These are phyloP conservation scores for Porites divaricata DNA, from an alignment of 92 coral and sea anemone species.

Conservation along the genomic window DNA sequence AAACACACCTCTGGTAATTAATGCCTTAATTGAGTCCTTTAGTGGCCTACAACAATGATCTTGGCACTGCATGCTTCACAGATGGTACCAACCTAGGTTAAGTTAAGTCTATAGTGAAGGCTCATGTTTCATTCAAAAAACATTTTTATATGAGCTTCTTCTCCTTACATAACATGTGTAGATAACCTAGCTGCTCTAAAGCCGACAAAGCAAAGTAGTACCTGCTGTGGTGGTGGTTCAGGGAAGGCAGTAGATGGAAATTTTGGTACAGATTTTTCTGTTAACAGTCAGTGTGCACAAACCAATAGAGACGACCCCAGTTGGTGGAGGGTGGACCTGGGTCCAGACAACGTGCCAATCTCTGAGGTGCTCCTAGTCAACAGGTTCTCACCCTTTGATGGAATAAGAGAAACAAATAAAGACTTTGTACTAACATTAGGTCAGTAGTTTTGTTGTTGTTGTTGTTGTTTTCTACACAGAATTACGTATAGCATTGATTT, in stretches of 20 bases:
- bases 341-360: background rate
- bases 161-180: background rate
- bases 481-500: too few species aligned
- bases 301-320: background rate
- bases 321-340: conserved; percentile 24
- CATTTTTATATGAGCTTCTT: too few species aligned
- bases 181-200: background rate
- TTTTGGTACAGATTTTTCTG: background rate
- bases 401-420: background rate
- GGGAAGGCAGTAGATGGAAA: background rate
- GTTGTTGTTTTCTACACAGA: too few species aligned
- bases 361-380: background rate
- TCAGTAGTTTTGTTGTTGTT: background rate
- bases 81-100: too few species aligned
- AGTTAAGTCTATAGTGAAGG: too few species aligned
- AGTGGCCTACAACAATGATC: too few species aligned
- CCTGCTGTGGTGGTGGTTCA: background rate
- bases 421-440: conserved; percentile 5
- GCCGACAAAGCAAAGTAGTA: background rate
- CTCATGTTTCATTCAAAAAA: too few species aligned
- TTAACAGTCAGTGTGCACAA: background rate
- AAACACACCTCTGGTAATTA: too few species aligned
- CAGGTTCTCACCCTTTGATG: background rate
- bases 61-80: too few species aligned
- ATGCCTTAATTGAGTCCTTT: too few species aligned